These are phyloP conservation scores for Leptodactylus fallax DNA, from an alignment of 2,797 vertebrate genomes.

Conservation along the genomic window DNA sequence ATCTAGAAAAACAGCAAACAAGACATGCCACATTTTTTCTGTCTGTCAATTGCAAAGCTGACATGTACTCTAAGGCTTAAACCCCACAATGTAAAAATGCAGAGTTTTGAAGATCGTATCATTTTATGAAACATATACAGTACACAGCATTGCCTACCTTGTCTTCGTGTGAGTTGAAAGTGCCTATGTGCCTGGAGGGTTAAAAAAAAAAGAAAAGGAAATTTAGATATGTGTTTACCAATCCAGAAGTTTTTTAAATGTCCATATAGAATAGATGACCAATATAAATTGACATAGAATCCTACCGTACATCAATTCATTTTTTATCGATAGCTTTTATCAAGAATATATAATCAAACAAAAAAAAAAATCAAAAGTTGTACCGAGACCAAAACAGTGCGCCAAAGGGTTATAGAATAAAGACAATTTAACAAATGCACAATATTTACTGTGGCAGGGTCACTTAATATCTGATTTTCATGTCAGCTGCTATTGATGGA, in stretches of 20 bases:
- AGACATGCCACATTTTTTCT: not conserved
- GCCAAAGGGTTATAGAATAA: not conserved
- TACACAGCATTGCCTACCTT: conserved; percentile 74
- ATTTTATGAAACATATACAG: not conserved
- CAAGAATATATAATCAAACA: not conserved
- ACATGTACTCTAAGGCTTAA: not conserved
- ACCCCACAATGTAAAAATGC: too few relatives aligned
- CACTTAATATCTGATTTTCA: not conserved
- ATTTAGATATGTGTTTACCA: not conserved
- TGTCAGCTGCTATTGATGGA: not conserved
- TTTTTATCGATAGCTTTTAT: conserved; percentile 28
- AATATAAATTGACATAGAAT: not conserved
- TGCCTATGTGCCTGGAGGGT: conserved; percentile 72
- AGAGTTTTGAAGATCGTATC: not conserved
- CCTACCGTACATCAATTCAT: not conserved
- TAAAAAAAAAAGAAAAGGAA: conserved; percentile 4
- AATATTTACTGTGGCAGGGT: not conserved
- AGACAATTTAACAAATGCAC: not conserved
- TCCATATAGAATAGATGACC: not conserved
- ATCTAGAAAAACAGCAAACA: not conserved
- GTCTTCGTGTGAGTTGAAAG: conserved; percentile 75
- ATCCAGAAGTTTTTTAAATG: conserved; percentile 29
- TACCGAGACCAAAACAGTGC: not conserved
- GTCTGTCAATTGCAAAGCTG: conserved; percentile 12
- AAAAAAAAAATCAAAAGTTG: not conserved